Percentiles rank a stretch among this genome's conserved stretches.
phyloP scores from a whole-genome alignment of 2,888 invertebrate genomes.

The Epirrhoe alternata region DNA sequence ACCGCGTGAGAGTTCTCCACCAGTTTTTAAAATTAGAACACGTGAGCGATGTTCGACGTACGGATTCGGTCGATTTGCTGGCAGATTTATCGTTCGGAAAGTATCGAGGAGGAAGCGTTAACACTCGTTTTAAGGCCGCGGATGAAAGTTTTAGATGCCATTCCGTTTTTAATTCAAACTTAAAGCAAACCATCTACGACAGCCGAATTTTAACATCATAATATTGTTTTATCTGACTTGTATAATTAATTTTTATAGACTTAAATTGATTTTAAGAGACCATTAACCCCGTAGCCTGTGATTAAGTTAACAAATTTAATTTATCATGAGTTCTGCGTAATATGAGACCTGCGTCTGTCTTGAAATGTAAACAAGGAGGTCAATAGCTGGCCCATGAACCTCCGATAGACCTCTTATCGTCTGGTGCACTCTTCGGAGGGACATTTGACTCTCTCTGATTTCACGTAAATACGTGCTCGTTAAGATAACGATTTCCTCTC shows the following conservation, averaged over 20 bases:
- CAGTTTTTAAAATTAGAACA: conserved; percentile 69
- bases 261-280: conserved; percentile 75
- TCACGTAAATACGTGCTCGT: conserved; percentile 80
- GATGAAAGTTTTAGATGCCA: conserved; percentile 77
- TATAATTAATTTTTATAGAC: conserved; percentile 56
- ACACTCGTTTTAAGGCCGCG: conserved; percentile 74
- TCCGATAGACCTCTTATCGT: conserved; percentile 76
- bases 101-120: conserved; percentile 69
- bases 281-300: conserved; percentile 72
- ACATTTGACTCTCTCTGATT: conserved; percentile 78
- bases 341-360: conserved; percentile 58
- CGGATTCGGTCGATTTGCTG: conserved; percentile 75
- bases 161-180: conserved; percentile 75
- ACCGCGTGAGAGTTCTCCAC: conserved; percentile 64
- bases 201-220: conserved; percentile 51
- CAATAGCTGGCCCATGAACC: conserved; percentile 82
- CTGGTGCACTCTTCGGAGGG: conserved; percentile 70
- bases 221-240: conserved; percentile 35
- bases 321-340: conserved; percentile 70
- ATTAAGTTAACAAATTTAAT: conserved; percentile 74
- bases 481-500: conserved; percentile 83
- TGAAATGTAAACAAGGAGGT: conserved; percentile 77
- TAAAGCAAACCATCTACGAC: conserved; percentile 60
- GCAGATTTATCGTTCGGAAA: conserved; percentile 76
- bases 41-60: conserved; percentile 64